These are phyloP conservation scores for Gallinago undulata DNA, from an alignment of 2,113 vertebrate species.

Conservation along the genomic window DNA sequence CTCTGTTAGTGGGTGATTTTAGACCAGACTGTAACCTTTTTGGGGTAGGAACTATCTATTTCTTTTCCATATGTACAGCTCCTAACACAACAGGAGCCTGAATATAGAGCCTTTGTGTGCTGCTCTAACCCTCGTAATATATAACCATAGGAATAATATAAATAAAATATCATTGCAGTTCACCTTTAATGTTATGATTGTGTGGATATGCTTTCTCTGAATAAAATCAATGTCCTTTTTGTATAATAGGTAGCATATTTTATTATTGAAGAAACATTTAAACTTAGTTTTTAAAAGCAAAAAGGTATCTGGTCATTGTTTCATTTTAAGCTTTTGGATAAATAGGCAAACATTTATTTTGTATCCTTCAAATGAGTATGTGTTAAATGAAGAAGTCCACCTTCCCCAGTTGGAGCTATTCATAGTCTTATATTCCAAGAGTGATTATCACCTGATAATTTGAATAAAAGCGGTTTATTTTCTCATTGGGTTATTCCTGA, in stretches of 20 bases:
- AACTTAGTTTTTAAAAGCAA: slow-evolving; percentile 2
- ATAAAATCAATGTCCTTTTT: slow-evolving; percentile 18
- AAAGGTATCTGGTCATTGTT: neutral
- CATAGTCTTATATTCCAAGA: slow-evolving; percentile 34
- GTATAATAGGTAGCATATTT: slow-evolving; percentile 49
- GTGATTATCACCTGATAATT: slow-evolving; percentile 51
- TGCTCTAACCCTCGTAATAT: neutral
- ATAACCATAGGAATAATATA: neutral
- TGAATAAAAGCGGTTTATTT: slow-evolving; percentile 80
- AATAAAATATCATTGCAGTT: slow-evolving; percentile 34
- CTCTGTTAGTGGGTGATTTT: neutral
- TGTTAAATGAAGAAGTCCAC: slow-evolving; percentile 39
- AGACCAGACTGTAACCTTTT: neutral
- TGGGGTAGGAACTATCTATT: neutral
- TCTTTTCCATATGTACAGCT: neutral
- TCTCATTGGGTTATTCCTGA: slow-evolving; percentile 60
- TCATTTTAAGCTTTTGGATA: slow-evolving; percentile 46
- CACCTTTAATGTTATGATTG: neutral
- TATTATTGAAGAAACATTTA: slow-evolving; percentile 31
- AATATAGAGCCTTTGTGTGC: neutral
- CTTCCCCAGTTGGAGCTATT: slow-evolving; percentile 24
- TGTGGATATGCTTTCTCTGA: neutral
- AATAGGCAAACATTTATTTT: slow-evolving; percentile 31
- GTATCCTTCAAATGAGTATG: slow-evolving; percentile 52
- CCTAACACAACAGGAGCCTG: neutral